These are phyloP conservation scores for Spea multiplicata DNA, from an alignment of 2,113 vertebrate species.

Conservation along the genomic window DNA sequence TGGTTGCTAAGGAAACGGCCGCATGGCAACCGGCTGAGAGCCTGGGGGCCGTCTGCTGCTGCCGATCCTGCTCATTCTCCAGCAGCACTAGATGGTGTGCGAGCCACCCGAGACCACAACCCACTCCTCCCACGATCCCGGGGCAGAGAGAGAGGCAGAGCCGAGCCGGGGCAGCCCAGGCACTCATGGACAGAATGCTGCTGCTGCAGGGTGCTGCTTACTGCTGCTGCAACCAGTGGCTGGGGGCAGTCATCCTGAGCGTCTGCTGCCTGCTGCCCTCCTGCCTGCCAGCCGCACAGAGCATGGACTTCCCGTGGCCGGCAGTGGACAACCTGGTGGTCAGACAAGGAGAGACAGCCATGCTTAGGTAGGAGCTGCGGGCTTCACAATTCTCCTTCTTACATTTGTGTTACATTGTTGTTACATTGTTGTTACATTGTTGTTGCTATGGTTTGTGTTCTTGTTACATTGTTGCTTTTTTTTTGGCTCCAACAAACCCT, in stretches of 20 bases:
- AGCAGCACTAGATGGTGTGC: slow-evolving; percentile 84
- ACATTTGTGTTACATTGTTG: not conserved
- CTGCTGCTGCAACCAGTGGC: slow-evolving; percentile 93
- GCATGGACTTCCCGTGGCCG: slow-evolving; percentile 86
- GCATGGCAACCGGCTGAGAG: slow-evolving; percentile 96
- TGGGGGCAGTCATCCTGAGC: slow-evolving; percentile 85
- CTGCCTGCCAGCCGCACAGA: slow-evolving; percentile 88
- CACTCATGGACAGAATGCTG: slow-evolving; percentile 77
- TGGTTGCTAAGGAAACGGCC: slow-evolving; percentile 97
- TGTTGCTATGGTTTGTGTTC: slow-evolving; percentile 1
- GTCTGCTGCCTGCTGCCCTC: slow-evolving; percentile 88
- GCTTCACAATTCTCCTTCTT: slow-evolving; percentile 20
- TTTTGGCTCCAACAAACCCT: slow-evolving; percentile 5
- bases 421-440: not conserved
- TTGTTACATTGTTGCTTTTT: slow-evolving; percentile 36
- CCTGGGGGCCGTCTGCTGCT: slow-evolving; percentile 84
- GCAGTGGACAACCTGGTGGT: slow-evolving; percentile 88
- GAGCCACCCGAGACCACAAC: slow-evolving; percentile 75
- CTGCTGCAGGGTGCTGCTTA: slow-evolving; percentile 88
- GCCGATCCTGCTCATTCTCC: slow-evolving; percentile 76
- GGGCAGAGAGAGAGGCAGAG: slow-evolving; percentile 49
- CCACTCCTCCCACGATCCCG: slow-evolving; percentile 54
- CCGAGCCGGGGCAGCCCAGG: slow-evolving; percentile 61
- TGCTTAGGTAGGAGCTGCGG: slow-evolving; percentile 82
- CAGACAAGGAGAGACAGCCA: slow-evolving; percentile 93